phyloP scores from a whole-genome alignment of 2,888 invertebrate genomes.

The Sarcophaga carnaria region DNA sequence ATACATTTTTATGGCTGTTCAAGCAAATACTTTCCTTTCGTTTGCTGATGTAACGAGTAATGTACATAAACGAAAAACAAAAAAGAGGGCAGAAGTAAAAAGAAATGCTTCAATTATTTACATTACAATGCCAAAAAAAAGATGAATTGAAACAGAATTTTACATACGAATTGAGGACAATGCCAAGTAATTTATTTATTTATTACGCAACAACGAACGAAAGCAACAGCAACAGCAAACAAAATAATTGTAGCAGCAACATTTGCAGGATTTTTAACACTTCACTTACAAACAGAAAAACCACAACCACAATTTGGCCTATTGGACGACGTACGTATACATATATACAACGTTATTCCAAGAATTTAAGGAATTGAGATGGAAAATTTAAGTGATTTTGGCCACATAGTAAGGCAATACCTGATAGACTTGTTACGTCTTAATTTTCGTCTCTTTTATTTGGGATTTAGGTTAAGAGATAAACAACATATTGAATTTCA shows the following conservation, averaged over 20 bases:
- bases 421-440: background rate
- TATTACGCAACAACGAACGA: conserved; percentile 2
- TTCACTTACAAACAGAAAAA: background rate
- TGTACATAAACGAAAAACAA: no score
- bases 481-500: background rate
- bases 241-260: background rate
- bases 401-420: background rate
- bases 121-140: background rate
- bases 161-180: conserved; percentile 14
- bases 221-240: no score
- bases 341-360: background rate
- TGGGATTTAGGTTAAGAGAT: background rate
- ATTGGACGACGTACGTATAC: background rate
- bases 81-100: no score
- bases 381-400: background rate
- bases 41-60: no score
- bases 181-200: conserved; percentile 12
- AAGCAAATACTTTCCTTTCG: background rate
- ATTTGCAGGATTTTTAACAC: background rate
- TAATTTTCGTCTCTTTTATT: background rate
- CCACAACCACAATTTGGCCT: background rate
- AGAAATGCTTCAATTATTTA: background rate
- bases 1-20: conserved; percentile 29
- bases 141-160: background rate
- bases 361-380: background rate